Evolutionary conservation across 2,888 invertebrate species (phyloP), one percentile per base, ranked within the genome.

Genomic region (Drosophila paranaensis): DNA sequence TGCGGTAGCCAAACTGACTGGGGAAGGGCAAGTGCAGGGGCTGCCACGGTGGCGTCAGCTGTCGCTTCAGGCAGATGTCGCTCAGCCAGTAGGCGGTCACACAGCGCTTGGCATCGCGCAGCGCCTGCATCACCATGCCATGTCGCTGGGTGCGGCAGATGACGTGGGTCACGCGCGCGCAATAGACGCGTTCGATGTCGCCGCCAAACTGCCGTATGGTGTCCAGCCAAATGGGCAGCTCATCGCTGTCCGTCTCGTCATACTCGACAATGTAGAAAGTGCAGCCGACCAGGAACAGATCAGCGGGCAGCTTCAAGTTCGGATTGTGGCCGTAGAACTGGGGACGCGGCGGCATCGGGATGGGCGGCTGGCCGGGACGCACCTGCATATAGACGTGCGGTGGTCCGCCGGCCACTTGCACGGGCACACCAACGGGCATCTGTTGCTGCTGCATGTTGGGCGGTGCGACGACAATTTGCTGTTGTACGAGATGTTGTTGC

Each of bases 321-420:
- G 97, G 97, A 93, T 98, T 98, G 93, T 98, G 98, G 0, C 98
- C 98, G 92, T 97, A 97, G 93, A 97, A 98, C 88, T 97, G 97
- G 14, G 96, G 95, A 14, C 96, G 94, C 2, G 95, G 95, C 10
- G 93, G 92, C 79, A 93, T 92, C 25, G 94, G 93, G 39, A 94
- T 83, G 0, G 89, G 93, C n/a, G 94, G 93, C 46, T 94, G 94
- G 1, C 90, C 88, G 4, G 88, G 74, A 6, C 89, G 87, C 2
- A 78, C 60, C 53, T 90, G 91, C 91, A 70, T 95, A 94, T 83
- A 95, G 91, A 65, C 95, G 93, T 77, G 94, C 3, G 89, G 89
- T 8, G 88, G 76, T 1, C 58, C 58, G 0, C 88, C 82, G 63
- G 83, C 74, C 39, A 91, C 84, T 13, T 80, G 85, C 2, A 77